Evolutionary conservation across 1,140 invertebrate genomes (phyloP), one percentile per base, ranked within the genome.

Genomic region (Mesaphorura yosii): DNA sequence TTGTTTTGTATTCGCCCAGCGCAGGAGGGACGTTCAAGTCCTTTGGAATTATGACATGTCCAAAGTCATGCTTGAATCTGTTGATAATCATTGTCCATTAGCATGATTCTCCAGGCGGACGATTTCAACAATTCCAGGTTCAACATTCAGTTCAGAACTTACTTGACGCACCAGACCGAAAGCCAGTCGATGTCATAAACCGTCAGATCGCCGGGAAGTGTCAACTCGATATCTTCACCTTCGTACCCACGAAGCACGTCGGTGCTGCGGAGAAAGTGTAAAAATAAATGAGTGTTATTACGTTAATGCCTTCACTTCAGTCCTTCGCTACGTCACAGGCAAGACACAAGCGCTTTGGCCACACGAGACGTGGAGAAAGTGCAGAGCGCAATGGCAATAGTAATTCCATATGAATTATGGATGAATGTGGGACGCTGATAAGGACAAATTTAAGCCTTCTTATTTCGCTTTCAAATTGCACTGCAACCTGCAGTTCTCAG

Each of bases 141-240:
- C n/a, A n/a, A n/a, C n/a, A n/a, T n/a, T n/a, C n/a, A n/a, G 27
- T 12, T 5, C 31, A 10, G 4, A 34, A 38, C 61, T 59, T 59
- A 63, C 66, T 82, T 74, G 7, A 88, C 80, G 66, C 86, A 88
- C 86, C 86, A 94, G 0, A 93, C 80, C 0, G 84, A 76, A n/a
- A 93, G 71, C 86, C 87, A 93, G 66, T 92, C 84, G 47, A 94
- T 88, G 67, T 92, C 86, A 67, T 88, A 86, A 4, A 90, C 84
- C 0, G 88, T 91, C 57, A 90, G 66, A 57, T 84, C 82, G 15
- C 80, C 82, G 0, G 88, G 88, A 34, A 94, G 67, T 56, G 88
- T 83, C 48, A 89, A 82, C 68, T 89, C 87, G 31, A 94, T 89
- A 66, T 91, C 87, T 66, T 91, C 85, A 0, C 87, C 88, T 64